Base-by-base conservation (phyloP, 1,140 invertebrate species). In the Penaeus chinensis region DNA sequence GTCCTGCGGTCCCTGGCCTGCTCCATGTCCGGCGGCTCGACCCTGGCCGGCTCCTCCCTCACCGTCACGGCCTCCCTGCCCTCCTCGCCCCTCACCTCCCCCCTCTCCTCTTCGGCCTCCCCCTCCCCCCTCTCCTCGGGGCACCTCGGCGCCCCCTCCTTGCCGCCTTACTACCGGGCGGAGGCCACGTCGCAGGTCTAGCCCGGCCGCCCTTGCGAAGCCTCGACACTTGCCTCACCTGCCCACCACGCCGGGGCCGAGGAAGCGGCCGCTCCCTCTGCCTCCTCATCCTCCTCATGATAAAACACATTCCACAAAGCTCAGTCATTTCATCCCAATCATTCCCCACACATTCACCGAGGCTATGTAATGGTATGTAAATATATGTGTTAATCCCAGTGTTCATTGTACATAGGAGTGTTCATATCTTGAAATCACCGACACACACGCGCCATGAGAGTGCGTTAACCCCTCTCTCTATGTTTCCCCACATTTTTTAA, bases 121-220 rank as follows among this genome's bases (percentile, higher is more conserved):
- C 86, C 86, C 80, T 87, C 86, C 10, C 85, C 85, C 24, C 71
- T 87, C 42, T 87, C 85, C 79, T 74, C 71, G 16, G 85, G 85
- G 54, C 80, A 69, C 47, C 86, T 87, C 42, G 20, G 60, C 20
- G 74, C 83, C 27, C 83, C 83, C 20, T 85, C 83, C 61, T 62
- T 84, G 71, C 85, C 85, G 60, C 79, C 85, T 11, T 87, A 87
- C 86, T 87, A 87, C 24, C 86, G 86, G 13, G 81, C 86, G 8
- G 86, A 87, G 62, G 74, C 86, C 65, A 74, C 77, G 84, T 87
- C 86, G 61, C 86, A 87, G 74, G 86, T 87, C n/a, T 87, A 87
- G 71, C 27, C 27, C 27, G 11, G 71, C 42, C 27, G 27, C 71
- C 71, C n/a, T 74, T 20, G 71, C 27, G 42, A 27, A 27, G 54